Base-by-base conservation (phyloP, 2,113 vertebrate species). In the Cichladusa arquata region DNA sequence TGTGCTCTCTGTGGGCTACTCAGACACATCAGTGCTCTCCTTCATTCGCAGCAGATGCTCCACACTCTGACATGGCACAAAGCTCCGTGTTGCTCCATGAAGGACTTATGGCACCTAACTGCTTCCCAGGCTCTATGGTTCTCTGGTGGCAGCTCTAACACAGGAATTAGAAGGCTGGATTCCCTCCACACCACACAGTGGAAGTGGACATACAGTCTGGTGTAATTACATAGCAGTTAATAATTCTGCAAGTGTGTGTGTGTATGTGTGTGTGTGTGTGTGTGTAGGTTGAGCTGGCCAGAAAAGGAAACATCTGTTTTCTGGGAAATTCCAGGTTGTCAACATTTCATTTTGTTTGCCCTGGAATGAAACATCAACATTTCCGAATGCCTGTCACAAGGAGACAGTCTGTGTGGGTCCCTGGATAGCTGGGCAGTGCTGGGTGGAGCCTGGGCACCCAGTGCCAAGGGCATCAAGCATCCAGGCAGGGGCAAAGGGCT, bases 271-370 rank as follows among this genome's bases (percentile, higher is more conserved):
- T 38, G 44, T 36, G 6, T 38, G 44, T 40, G 56, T 40, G 79
- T 38, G 31, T 57, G 40, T 18, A 54, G 34, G 57, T 5, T 33
- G 58, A 44, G 8, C 82, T 29, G 45, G 62, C 64, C 31, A 51
- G 95, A 61, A 93, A 90, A 94, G 88, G 92, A 96, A 96, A 92
- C 14, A 69, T 90, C 90, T 94, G 92, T 88, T 96, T 93, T 74
- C 85, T 88, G 88, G 93, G 94, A 96, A 95, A 95, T 95, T 96
- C 94, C 92, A 94, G 69, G 90, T 92, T 96, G 90, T 94, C 92
- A 93, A 28, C 82, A 26, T 96, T 96, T 90, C 85, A 56, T 96
- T 96, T 96, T 83, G 72, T 81, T 96, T 84, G 73, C 1, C 1
- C 72, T 71, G 72, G 76, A 95, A 88, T 2, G 88, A 76, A 96